Evolutionary conservation across 2,888 invertebrate genomes (phyloP), one percentile per base, ranked within the genome.

Genomic region (Drosophila meridiana): DNA sequence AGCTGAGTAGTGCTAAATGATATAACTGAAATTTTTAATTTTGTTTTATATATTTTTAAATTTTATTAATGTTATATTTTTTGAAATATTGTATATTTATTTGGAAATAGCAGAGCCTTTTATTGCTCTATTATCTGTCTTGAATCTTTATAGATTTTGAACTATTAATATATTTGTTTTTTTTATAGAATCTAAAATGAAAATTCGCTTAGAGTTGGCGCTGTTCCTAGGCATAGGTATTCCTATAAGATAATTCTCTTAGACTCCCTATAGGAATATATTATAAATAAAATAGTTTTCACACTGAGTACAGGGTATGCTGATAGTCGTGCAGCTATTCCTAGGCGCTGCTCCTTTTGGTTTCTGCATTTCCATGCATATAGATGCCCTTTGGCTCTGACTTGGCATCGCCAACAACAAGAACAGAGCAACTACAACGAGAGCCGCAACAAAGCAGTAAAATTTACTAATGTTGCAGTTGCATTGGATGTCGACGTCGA

Each of bases 381-480:
- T 56, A 64, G 52, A 50, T 78, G 78, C 78, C 78, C 78, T 78
- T 78, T 78, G 78, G 79, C 78, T 68, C 48, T 64, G 45, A 52
- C 72, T 48, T 50, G 58, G 71, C 71, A 58, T 26, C 53, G 42
- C 43, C 60, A 69, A 52, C 58, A 55, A 32, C 48, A 36, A 34
- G 43, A 58, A 30, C 38, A 34, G 50, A 38, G 26, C 43, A 38
- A 47, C 55, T 55, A 64, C 78, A 60, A 73, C 62, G 62, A 80
- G 56, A 67, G 64, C 80, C 26, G 66, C 73, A 73, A 73, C 69
- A 75, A 75, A 75, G 73, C 81, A 73, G 77, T 80, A 73, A 83
- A 83, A 76, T 83, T 61, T 83, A 75, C 81, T 83, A 80, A 80
- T 80, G 83, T 83, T 80, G 73, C 77, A 70, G 69, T 67, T 69